Percentiles rank a stretch among this genome's conserved stretches.
phyloP scores from a whole-genome alignment of 1,140 invertebrate genomes.

The Euwallacea fornicatus region DNA sequence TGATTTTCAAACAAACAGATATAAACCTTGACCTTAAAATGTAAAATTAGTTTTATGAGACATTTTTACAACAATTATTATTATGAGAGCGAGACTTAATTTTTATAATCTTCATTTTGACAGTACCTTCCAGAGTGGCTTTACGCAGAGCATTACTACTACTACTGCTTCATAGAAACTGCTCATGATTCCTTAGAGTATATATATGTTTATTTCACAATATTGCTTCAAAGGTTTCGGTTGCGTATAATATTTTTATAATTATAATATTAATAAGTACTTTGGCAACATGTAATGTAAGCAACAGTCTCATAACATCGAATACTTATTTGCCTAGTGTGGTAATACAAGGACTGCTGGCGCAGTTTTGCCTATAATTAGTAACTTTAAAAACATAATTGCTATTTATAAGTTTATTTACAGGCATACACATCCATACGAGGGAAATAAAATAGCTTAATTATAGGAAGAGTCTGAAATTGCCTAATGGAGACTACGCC shows the following conservation, averaged over 20 bases:
- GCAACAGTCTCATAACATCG: slow-evolving; percentile 54
- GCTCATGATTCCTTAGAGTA: slow-evolving; percentile 39
- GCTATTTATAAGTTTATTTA: slow-evolving; percentile 38
- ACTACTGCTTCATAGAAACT: slow-evolving; percentile 33
- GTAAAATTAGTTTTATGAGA: too few species aligned
- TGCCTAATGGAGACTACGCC: background rate
- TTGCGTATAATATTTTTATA: slow-evolving; percentile 26
- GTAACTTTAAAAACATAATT: slow-evolving; percentile 5
- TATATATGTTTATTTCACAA: slow-evolving; percentile 52
- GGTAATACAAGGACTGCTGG: too few species aligned
- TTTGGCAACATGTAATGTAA: slow-evolving; percentile 43
- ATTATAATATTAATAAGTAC: slow-evolving; percentile 24
- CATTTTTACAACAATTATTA: too few species aligned
- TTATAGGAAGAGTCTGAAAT: too few species aligned
- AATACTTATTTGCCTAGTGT: slow-evolving; percentile 43
- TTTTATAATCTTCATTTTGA: too few species aligned
- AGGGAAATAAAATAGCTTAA: too few species aligned
- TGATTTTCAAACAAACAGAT: too few species aligned
- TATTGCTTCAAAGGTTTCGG: slow-evolving; percentile 46
- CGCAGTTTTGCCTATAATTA: too few species aligned
- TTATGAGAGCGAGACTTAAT: too few species aligned
- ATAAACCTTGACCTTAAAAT: too few species aligned
- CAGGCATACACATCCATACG: slow-evolving; percentile 39
- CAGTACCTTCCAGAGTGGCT: too few species aligned
- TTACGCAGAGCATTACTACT: too few species aligned